Percentiles rank a stretch among this genome's conserved stretches.
Evolutionary conservation across 2,797 vertebrate genomes (phyloP).

Genomic region (Cephalopachus bancanus): DNA sequence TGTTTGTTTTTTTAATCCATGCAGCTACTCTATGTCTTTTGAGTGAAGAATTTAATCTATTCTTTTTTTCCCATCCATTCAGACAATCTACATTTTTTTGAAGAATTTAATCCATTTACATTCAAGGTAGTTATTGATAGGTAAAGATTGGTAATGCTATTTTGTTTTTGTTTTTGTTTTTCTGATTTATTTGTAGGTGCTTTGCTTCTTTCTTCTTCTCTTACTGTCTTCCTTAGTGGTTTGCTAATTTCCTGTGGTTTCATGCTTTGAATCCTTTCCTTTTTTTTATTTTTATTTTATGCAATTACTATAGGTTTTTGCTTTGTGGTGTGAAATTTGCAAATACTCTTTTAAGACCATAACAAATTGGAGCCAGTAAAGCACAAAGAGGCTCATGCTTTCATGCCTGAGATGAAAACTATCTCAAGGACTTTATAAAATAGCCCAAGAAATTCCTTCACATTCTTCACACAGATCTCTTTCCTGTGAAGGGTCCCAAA

Average conservation of each 20-base stretch:
- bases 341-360: background rate
- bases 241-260: background rate
- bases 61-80: background rate
- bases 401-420: background rate
- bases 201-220: background rate
- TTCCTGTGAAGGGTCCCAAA: background rate
- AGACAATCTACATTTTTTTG: background rate
- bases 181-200: background rate
- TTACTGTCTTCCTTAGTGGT: background rate
- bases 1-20: background rate
- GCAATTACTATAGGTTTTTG: background rate
- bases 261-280: background rate
- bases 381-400: background rate
- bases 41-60: background rate
- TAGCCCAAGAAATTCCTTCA: background rate
- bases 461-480: background rate
- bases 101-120: background rate
- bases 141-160: background rate
- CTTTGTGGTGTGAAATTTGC: background rate
- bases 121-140: background rate
- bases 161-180: background rate
- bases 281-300: background rate
- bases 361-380: background rate
- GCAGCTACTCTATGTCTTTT: background rate
- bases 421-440: background rate